phyloP scores from a whole-genome alignment of 2,888 invertebrate species.

The Sabatieria punctata region DNA sequence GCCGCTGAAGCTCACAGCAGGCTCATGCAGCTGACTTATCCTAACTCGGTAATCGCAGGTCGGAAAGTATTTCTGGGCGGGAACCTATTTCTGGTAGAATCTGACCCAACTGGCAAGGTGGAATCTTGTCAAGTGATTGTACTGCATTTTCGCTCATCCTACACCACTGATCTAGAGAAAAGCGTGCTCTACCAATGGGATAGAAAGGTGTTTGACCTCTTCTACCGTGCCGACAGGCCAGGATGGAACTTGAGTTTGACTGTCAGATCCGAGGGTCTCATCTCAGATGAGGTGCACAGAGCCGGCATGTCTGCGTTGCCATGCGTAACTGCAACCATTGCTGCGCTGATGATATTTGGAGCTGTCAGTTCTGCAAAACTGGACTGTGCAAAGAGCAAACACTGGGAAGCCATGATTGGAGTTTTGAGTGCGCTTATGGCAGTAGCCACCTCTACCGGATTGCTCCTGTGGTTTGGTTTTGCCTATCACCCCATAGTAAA shows the following conservation, averaged over 20 bases:
- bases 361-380: background rate
- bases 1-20: no score
- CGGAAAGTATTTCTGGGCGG: background rate
- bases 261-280: background rate
- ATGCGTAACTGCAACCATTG: background rate
- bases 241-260: no score
- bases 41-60: background rate
- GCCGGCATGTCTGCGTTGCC: background rate
- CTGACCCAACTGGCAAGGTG: background rate
- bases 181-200: no score
- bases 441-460: background rate
- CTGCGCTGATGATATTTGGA: background rate
- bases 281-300: background rate
- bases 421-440: background rate
- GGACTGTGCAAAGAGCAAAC: background rate
- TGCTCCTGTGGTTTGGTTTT: background rate
- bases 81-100: background rate
- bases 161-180: background rate
- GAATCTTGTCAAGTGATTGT: no score
- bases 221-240: no score
- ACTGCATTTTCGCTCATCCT: no score
- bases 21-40: background rate
- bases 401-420: conserved; percentile 2
- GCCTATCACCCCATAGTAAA: background rate
- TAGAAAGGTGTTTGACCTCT: background rate